Evolutionary conservation across 2,113 vertebrate genomes (phyloP).

Genomic region (Panthera tigris): DNA sequence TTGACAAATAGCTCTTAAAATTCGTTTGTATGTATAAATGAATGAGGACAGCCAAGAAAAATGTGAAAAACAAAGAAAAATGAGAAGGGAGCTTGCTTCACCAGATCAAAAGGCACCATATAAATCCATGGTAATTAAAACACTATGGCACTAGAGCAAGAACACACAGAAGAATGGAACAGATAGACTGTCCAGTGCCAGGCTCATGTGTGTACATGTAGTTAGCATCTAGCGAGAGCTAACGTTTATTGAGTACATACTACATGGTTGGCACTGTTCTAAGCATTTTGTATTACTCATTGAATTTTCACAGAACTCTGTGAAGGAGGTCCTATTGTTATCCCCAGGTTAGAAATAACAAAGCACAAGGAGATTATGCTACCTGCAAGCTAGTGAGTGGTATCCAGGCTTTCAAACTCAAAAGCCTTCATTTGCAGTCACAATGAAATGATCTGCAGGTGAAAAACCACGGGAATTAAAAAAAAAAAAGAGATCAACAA

Average conservation of each 20-base stretch:
- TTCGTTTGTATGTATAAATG: constrained; percentile 55
- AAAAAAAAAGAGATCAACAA: not conserved
- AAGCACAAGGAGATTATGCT: not conserved
- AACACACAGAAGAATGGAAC: not conserved
- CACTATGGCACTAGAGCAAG: not conserved
- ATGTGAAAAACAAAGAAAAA: constrained; percentile 64
- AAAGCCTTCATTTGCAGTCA: constrained; percentile 18
- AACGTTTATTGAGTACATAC: not conserved
- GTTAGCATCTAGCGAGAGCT: not conserved
- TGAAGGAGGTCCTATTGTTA: not conserved
- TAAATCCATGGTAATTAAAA: constrained; percentile 64
- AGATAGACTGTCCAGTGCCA: not conserved
- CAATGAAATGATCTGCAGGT: not conserved
- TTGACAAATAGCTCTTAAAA: constrained; percentile 67
- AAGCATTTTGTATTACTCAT: not conserved
- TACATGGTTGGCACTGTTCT: not conserved
- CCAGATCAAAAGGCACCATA: constrained; percentile 57
- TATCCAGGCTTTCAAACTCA: not conserved
- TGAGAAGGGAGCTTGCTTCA: constrained; percentile 54
- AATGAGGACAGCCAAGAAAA: constrained; percentile 68
- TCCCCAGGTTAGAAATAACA: not conserved
- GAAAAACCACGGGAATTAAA: not conserved
- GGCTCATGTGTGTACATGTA: not conserved
- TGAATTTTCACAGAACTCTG: not conserved
- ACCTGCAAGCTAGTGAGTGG: not conserved